phyloP scores from a whole-genome alignment of 92 coral and sea anemone genomes.

The Bergia sp. region DNA sequence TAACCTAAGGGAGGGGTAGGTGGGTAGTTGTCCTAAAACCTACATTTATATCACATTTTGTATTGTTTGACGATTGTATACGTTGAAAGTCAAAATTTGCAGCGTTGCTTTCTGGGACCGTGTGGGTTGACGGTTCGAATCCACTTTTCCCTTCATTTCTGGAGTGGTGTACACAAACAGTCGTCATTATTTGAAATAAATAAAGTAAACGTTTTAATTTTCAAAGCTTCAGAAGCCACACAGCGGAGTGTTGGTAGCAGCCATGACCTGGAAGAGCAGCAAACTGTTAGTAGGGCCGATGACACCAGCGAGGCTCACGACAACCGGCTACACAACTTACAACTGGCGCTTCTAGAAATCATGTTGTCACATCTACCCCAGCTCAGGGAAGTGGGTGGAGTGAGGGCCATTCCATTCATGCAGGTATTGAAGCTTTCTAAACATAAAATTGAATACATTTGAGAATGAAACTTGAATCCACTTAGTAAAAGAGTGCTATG shows the following conservation, averaged over 20 bases:
- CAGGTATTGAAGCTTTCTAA: slow-evolving; percentile 64
- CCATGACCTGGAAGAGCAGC: slow-evolving; percentile 78
- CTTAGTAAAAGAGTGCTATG: no score
- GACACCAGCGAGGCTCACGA: slow-evolving; percentile 68
- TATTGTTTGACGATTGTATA: no score
- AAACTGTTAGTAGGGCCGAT: slow-evolving; percentile 58
- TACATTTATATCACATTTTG: background rate
- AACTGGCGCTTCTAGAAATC: slow-evolving; percentile 78
- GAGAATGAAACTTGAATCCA: no score
- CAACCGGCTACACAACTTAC: slow-evolving; percentile 79
- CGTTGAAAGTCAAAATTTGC: background rate
- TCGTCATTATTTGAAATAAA: background rate
- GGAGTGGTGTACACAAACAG: background rate
- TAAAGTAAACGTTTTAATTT: background rate
- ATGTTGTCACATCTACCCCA: slow-evolving; percentile 79
- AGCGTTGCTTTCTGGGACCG: background rate
- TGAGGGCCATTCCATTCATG: slow-evolving; percentile 98
- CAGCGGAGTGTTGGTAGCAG: slow-evolving; percentile 60
- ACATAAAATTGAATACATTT: background rate
- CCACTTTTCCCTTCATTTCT: background rate
- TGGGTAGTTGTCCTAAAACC: no score
- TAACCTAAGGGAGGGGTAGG: no score
- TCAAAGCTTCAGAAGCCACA: slow-evolving; percentile 29
- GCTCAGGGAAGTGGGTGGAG: slow-evolving; percentile 85
- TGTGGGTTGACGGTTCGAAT: background rate